Percentiles rank a stretch among this genome's conserved stretches.
These are phyloP conservation scores for Acipenser transmontanus DNA, from an alignment of 2,797 vertebrate species.

Conservation along the genomic window DNA sequence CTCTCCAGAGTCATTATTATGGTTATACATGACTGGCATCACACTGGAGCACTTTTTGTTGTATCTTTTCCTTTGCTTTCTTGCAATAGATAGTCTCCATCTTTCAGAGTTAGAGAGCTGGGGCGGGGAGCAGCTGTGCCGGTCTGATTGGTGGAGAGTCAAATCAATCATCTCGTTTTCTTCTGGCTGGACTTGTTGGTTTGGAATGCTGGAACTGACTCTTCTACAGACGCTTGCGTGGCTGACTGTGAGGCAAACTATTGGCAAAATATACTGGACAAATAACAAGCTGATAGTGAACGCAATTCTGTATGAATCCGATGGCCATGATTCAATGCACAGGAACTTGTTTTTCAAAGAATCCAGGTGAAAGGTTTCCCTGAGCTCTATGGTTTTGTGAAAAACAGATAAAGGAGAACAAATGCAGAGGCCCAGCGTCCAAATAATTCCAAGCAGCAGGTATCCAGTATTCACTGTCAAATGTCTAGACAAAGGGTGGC, in stretches of 20 bases:
- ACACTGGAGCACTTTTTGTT: constrained; percentile 63
- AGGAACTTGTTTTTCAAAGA: constrained; percentile 56
- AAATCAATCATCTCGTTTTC: constrained; percentile 68
- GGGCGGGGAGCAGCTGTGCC: constrained; percentile 24
- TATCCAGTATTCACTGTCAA: constrained; percentile 63
- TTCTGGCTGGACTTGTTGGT: constrained; percentile 48
- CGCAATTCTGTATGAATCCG: constrained; percentile 60
- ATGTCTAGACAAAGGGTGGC: constrained; percentile 60
- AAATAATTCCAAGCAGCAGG: constrained; percentile 52
- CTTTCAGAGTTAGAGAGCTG: constrained; percentile 32
- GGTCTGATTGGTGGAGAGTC: constrained; percentile 50
- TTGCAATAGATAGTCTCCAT: constrained; percentile 50
- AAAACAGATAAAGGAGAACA: constrained; percentile 70
- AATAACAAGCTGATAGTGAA: constrained; percentile 63
- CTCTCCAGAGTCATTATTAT: constrained; percentile 23
- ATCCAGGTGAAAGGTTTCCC: constrained; percentile 51
- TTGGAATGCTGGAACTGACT: constrained; percentile 52
- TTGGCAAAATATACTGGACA: constrained; percentile 66
- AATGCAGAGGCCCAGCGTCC: constrained; percentile 59
- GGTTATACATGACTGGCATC: constrained; percentile 39
- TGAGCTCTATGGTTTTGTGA: constrained; percentile 61
- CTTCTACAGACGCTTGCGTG: constrained; percentile 69
- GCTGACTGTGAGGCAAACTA: constrained; percentile 60
- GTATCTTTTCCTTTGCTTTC: constrained; percentile 59
- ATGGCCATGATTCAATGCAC: constrained; percentile 69